Conservation (phyloP, 2,113 vertebrate species). For the Campylomormyrus numenius region DNA sequence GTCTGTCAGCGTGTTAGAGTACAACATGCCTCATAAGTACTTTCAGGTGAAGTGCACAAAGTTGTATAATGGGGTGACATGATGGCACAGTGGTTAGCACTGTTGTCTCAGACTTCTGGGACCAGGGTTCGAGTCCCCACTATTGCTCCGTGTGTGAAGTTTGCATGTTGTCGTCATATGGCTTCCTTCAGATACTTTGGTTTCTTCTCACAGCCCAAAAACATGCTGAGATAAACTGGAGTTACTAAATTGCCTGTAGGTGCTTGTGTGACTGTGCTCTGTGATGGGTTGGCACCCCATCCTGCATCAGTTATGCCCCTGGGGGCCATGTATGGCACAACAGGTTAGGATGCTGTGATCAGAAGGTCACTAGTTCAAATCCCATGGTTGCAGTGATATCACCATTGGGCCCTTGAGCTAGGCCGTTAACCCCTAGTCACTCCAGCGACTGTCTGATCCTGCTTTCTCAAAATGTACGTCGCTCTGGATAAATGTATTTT, state of each 20-base stretch:
- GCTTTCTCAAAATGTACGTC: neutral
- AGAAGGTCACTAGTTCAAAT: neutral
- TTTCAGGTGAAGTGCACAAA: no score
- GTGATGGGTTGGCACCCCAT: neutral
- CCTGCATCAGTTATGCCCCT: neutral
- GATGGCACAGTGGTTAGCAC: no score
- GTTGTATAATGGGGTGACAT: neutral
- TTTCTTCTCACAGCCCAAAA: neutral
- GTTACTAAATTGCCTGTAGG: neutral
- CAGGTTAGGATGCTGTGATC: neutral
- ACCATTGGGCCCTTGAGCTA: neutral
- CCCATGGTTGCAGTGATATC: neutral
- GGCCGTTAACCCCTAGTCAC: neutral
- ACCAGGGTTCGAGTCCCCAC: neutral
- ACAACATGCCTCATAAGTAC: no score
- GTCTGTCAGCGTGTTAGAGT: neutral
- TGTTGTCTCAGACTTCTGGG: neutral
- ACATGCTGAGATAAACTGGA: neutral
- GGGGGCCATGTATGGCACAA: neutral
- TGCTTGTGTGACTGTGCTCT: neutral
- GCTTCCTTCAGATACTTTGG: neutral
- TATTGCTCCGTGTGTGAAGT: neutral
- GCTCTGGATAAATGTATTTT: neutral
- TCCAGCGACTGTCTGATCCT: neutral
- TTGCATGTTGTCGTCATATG: neutral